Conservation (phyloP, 1,140 invertebrate genomes). For the Orius insidiosus region DNA sequence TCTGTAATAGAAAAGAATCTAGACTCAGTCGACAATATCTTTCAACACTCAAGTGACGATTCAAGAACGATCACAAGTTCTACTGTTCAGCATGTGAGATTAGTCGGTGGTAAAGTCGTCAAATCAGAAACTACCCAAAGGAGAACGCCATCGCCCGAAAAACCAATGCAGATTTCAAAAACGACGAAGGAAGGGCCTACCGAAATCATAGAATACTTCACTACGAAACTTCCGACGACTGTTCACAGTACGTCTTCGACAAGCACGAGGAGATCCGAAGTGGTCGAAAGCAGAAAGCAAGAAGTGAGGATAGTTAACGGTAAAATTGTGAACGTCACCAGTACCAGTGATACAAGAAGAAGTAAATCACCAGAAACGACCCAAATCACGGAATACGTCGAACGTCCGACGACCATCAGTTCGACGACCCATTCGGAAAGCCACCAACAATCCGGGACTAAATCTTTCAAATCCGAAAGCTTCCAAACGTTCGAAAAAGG, state of each 20-base stretch:
- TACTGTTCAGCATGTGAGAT: constrained; percentile 1
- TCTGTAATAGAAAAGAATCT: too few relatives aligned
- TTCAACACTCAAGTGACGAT: not conserved
- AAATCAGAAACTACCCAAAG: constrained; percentile 5
- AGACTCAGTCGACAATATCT: too few relatives aligned
- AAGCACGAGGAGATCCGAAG: too few relatives aligned
- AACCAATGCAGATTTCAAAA: not conserved
- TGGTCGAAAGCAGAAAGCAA: too few relatives aligned
- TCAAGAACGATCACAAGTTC: not conserved
- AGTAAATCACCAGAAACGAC: not conserved
- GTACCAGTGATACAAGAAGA: not conserved
- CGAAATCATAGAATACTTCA: not conserved
- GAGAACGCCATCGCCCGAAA: not conserved
- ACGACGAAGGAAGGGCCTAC: not conserved
- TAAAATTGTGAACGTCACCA: not conserved
- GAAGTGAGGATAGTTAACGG: too few relatives aligned
- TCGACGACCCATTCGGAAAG: not conserved
- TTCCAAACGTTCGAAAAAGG: constrained; percentile 2
- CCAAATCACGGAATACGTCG: not conserved
- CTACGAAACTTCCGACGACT: not conserved
- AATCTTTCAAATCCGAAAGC: not conserved
- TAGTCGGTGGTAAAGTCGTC: constrained; percentile 18
- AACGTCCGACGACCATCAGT: not conserved
- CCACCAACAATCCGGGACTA: not conserved
- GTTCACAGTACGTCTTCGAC: not conserved